These are phyloP conservation scores for Acyrthosiphon pisum DNA, from an alignment of 1,140 invertebrate species.

Conservation along the genomic window DNA sequence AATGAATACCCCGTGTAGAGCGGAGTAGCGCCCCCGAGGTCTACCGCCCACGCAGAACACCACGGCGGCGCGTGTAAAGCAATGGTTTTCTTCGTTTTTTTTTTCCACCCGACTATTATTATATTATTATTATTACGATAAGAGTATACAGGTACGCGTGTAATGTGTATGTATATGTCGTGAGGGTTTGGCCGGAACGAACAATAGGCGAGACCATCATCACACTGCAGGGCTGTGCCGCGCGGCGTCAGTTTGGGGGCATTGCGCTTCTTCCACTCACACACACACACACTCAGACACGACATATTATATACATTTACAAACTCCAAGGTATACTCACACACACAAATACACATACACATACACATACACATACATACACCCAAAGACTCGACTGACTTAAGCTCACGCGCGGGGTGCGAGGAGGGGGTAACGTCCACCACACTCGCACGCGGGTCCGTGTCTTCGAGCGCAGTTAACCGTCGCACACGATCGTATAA, in stretches of 20 bases:
- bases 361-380: background rate
- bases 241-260: background rate
- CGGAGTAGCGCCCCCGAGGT: background rate
- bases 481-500: constrained; percentile 24
- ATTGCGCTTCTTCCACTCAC: constrained; percentile 33
- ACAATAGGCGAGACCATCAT: constrained; percentile 10
- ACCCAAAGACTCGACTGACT: background rate
- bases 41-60: background rate
- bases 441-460: background rate
- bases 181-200: background rate
- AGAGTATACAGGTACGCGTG: background rate
- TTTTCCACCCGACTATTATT: constrained; percentile 13
- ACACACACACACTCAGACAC: background rate
- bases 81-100: background rate
- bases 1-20: background rate
- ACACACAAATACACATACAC: background rate
- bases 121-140: background rate
- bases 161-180: background rate
- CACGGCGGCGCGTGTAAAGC: background rate
- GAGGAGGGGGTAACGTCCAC: background rate
- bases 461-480: constrained; percentile 27
- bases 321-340: background rate
- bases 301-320: background rate
- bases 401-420: background rate
- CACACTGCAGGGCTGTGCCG: background rate